Base-by-base conservation (phyloP, 2,797 vertebrate genomes). In the Staurois parvus region DNA sequence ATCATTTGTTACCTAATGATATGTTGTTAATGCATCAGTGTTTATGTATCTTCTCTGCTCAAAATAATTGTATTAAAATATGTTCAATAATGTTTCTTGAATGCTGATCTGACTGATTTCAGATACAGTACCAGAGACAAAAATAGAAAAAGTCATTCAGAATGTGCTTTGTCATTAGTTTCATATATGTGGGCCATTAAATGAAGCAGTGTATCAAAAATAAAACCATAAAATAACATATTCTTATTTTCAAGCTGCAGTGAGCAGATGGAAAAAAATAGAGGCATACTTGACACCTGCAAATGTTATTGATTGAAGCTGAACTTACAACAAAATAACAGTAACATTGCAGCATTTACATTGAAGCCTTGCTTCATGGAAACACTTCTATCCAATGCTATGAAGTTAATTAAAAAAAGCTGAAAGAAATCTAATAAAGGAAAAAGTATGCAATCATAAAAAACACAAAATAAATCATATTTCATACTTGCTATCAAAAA, bases 151-250 rank as follows among this genome's bases (percentile, higher is more conserved):
- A 45, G 13, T 12, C 42, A 59, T 59, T 59, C 19, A 24, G 19
- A 59, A 59, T 21, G n/a, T 5, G 7, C 56, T 9, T 76, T 26
- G 12, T 37, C 52, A 34, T 59, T 76, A 62, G 48, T 62, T 76
- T 56, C 75, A 32, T 30, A 76, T 26, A 37, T 34, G 24, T 59
- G 52, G 15, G 75, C n/a, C 52, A 76, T 59, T 75, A 76, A 76
- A 62, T 62, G 52, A 62, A 32, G 75, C 52, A 62, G 34, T 59
- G 30, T 59, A 37, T 76, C 30, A 34, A 30, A 48, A 2, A n/a
- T n/a, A 30, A 48, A 2, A 59, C 2, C 4, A 59, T 59, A 56
- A 56, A 56, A 56, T 56, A 2, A 4, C 56, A 21, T n/a, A 24
- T 59, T 59, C 56, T 59, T 59, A 59, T 45, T 45, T 45, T 9